These are phyloP conservation scores for Chalcis sispes DNA, from an alignment of 2,888 invertebrate species.

Conservation along the genomic window DNA sequence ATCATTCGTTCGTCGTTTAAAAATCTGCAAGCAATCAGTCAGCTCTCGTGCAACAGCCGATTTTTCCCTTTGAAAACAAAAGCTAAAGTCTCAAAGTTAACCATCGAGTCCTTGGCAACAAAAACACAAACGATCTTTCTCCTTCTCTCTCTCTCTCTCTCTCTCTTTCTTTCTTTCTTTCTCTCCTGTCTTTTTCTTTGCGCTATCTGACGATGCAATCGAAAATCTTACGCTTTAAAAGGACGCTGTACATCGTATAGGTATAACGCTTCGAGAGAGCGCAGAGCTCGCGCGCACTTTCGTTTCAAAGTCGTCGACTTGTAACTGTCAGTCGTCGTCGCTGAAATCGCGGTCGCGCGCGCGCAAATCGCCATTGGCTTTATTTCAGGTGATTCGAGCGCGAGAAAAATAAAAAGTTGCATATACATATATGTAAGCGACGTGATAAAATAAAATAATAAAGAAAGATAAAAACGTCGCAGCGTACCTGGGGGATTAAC, in stretches of 20 bases:
- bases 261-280: neutral
- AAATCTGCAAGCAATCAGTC: too few species aligned
- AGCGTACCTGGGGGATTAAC: too few species aligned
- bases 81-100: too few species aligned
- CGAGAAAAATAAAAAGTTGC: neutral
- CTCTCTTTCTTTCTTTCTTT: too few species aligned
- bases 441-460: too few species aligned
- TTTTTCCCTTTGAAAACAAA: neutral
- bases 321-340: conserved; percentile 10
- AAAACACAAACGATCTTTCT: too few species aligned
- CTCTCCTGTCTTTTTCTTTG: conserved; percentile 5
- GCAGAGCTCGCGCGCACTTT: conserved; percentile 9
- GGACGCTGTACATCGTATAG: neutral
- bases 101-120: conserved; percentile 22
- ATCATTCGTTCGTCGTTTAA: too few species aligned
- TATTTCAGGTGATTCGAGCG: neutral
- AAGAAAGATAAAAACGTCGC: too few species aligned
- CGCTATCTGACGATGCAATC: neutral
- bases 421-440: too few species aligned
- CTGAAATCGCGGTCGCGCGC: conserved; percentile 29
- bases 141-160: too few species aligned
- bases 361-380: conserved; percentile 20
- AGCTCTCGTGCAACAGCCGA: too few species aligned
- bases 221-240: conserved; percentile 27
- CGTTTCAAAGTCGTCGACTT: conserved; percentile 33